Evolutionary conservation across 2,888 invertebrate species (phyloP).

Genomic region (Bugula neritina): DNA sequence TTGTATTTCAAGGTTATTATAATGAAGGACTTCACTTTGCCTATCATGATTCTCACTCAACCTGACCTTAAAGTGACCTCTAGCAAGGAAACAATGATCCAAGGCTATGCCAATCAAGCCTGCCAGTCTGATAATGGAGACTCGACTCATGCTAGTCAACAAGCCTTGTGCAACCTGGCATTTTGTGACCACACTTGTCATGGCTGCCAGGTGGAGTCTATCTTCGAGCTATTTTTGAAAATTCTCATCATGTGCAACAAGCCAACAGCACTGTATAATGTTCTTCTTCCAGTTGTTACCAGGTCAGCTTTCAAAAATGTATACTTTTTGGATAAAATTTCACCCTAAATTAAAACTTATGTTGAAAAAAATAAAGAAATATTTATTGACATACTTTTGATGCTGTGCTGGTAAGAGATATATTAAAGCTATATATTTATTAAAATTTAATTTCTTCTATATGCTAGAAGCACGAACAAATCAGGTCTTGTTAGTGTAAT

Average conservation of each 20-base stretch:
- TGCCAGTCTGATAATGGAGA: neutral
- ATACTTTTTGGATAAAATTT: no score
- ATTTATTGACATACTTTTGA: no score
- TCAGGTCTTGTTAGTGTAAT: no score
- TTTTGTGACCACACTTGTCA: slow-evolving; percentile 16
- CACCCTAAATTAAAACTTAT: no score
- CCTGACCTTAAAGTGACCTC: slow-evolving; percentile 20
- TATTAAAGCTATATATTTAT: no score
- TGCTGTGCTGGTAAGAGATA: no score
- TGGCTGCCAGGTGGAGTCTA: neutral
- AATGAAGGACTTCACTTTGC: slow-evolving; percentile 49
- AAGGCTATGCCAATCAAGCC: neutral
- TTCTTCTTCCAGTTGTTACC: slow-evolving; percentile 44
- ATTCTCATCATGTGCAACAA: slow-evolving; percentile 36
- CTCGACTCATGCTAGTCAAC: neutral
- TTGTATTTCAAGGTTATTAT: slow-evolving; percentile 43
- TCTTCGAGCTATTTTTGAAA: slow-evolving; percentile 27
- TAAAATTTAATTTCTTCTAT: no score
- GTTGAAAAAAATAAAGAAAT: no score
- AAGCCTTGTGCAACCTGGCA: neutral
- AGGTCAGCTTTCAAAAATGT: slow-evolving; percentile 36
- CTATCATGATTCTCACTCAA: slow-evolving; percentile 43
- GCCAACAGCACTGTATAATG: slow-evolving; percentile 41
- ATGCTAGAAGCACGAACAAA: no score
- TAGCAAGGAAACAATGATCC: neutral